These are phyloP conservation scores for Aricia agestis DNA, from an alignment of 1,140 invertebrate genomes.

Conservation along the genomic window DNA sequence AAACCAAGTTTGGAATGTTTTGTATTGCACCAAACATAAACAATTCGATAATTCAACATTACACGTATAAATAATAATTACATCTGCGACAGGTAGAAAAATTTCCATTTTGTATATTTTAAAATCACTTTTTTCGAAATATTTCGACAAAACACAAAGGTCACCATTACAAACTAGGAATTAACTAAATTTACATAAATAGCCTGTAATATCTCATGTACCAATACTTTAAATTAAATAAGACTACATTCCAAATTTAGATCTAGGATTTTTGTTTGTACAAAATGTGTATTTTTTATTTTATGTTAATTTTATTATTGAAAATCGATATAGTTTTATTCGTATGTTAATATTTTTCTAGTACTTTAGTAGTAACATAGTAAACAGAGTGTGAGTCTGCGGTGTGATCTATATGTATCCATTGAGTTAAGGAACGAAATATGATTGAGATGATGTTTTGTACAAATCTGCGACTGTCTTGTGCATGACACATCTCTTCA, in stretches of 20 bases:
- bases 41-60: slow-evolving; percentile 55
- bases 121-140: slow-evolving; percentile 8
- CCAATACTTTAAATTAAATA: neutral
- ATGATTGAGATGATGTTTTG: slow-evolving; percentile 41
- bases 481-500: slow-evolving; percentile 51
- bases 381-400: neutral
- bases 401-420: neutral
- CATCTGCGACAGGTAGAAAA: slow-evolving; percentile 25
- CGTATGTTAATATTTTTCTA: neutral
- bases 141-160: slow-evolving; percentile 52
- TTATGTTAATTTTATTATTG: neutral
- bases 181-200: slow-evolving; percentile 24
- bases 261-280: neutral
- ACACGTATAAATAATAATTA: slow-evolving; percentile 40
- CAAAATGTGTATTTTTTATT: neutral
- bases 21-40: slow-evolving; percentile 71
- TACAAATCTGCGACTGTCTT: slow-evolving; percentile 68
- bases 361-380: neutral
- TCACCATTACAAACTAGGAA: slow-evolving; percentile 61
- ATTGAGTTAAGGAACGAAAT: slow-evolving; percentile 1
- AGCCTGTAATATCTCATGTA: neutral
- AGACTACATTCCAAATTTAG: neutral
- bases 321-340: neutral
- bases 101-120: slow-evolving; percentile 7
- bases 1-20: slow-evolving; percentile 75